A percentile compares a stretch with the other conserved stretches of the same genome.
These are phyloP conservation scores for Cabera pusaria DNA, from an alignment of 2,888 invertebrate species.

Conservation along the genomic window DNA sequence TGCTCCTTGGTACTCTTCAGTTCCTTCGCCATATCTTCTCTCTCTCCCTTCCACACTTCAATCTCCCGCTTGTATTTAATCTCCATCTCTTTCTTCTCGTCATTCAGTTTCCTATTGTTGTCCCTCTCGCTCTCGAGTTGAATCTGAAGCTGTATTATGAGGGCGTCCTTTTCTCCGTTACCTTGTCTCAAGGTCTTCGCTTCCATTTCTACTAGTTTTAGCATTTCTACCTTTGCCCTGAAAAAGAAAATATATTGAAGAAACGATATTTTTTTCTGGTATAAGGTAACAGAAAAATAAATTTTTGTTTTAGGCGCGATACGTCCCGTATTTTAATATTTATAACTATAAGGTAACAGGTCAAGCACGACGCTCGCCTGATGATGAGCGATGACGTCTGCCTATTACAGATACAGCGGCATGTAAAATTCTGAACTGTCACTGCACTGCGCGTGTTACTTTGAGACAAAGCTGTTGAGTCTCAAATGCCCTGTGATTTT, in stretches of 20 bases:
- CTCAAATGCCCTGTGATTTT: too few species aligned
- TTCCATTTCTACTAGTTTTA: conserved; percentile 90
- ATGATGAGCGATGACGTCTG: too few species aligned
- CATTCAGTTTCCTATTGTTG: conserved; percentile 88
- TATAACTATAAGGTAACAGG: too few species aligned
- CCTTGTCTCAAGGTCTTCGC: conserved; percentile 85
- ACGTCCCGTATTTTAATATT: too few species aligned
- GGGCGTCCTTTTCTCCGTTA: conserved; percentile 86
- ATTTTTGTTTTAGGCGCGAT: too few species aligned
- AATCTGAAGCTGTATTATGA: conserved; percentile 84
- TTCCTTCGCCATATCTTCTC: conserved; percentile 86
- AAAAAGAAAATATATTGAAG: conserved; percentile 25
- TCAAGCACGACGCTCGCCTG: too few species aligned
- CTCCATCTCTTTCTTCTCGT: conserved; percentile 85
- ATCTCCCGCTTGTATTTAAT: conserved; percentile 82
- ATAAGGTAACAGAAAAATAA: too few species aligned
- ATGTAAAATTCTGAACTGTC: too few species aligned
- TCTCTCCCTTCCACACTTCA: conserved; percentile 85
- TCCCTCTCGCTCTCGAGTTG: conserved; percentile 86
- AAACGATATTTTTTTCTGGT: too few species aligned
- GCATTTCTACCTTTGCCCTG: conserved; percentile 86
- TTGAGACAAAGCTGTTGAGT: too few species aligned
- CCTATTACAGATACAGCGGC: too few species aligned
- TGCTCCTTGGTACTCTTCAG: conserved; percentile 76
- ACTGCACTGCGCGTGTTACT: too few species aligned